Base-by-base conservation (phyloP, 1,140 invertebrate genomes). In the Drosophila murphyi region DNA sequence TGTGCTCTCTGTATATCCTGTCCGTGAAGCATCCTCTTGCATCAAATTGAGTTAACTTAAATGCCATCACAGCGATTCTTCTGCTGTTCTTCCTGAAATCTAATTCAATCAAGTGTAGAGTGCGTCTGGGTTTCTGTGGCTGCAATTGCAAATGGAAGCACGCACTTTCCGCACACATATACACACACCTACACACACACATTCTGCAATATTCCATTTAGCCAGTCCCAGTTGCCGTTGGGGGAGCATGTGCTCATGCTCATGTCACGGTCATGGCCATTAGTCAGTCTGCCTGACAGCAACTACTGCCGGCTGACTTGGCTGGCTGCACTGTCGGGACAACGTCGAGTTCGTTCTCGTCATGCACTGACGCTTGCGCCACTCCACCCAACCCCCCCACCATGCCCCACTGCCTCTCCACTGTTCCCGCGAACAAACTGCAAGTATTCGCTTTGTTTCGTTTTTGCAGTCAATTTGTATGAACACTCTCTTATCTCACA, bases 201-300 rank as follows among this genome's bases (percentile, higher is more conserved):
- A 55, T 12, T 5, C 41, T 28, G 32, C 5, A 47, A 32, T 61
- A 54, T 37, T 54, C 32, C 51, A 54, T 37, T 54, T 35, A n/a
- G 51, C 34, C 34, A 37, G 12, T 32, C n/a, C 3, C 34, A 34
- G 34, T 5, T 34, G 10, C 39, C 7, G 31, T 34, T 10, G 29
- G 63, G 8, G 39, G 10, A 28, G 63, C 54, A 29, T 48, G 65
- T 68, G 65, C 65, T 34, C 35, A 37, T 75, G 73, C 68, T 72
- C 57, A 68, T 77, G 75, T 74, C 71, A 77, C 51, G 64, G 75
- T 73, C 71, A 77, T 77, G 65, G 65, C 59, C 59, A 71, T 64
- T 61, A 61, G 56, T 37, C 65, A 5, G 35, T 43, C 50, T 12
- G 32, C 32, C 31, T n/a, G 50, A 12, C 20, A 47, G 5, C 28